Conservation (phyloP, 2,113 vertebrate species). For the Myotis brandtii region DNA sequence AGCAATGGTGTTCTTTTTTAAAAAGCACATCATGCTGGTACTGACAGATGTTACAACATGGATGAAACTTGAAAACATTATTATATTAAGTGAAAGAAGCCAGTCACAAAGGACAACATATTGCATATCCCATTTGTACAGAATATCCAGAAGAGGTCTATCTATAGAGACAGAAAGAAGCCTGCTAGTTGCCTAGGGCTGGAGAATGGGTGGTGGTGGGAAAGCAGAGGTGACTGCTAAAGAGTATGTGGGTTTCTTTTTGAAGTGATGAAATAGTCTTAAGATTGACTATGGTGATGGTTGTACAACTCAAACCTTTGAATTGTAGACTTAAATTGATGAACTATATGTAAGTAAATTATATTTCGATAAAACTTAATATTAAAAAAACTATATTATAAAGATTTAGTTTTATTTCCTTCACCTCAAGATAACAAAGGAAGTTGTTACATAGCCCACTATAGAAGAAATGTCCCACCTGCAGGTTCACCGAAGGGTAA, state of each 20-base stretch:
- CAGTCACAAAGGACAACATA: slow-evolving; percentile 20
- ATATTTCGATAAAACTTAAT: neutral
- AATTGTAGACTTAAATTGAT: neutral
- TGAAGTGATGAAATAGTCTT: neutral
- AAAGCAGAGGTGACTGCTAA: neutral
- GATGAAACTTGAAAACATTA: neutral
- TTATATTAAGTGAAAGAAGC: neutral
- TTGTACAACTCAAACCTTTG: neutral
- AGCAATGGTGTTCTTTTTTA: neutral
- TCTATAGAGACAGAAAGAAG: neutral
- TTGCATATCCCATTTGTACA: neutral
- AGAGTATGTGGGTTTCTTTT: neutral
- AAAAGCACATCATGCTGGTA: neutral
- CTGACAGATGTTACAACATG: neutral
- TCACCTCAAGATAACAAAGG: slow-evolving; percentile 12
- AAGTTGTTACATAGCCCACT: neutral
- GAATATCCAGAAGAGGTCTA: neutral
- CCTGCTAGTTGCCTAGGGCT: neutral
- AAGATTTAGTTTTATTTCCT: neutral
- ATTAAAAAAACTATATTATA: neutral
- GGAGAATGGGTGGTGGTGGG: too few species aligned
- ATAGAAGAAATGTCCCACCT: neutral
- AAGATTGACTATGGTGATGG: neutral
- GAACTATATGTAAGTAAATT: neutral
- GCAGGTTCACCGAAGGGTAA: neutral